Base-by-base conservation (phyloP, 2,888 invertebrate genomes). In the Euphydryas editha region DNA sequence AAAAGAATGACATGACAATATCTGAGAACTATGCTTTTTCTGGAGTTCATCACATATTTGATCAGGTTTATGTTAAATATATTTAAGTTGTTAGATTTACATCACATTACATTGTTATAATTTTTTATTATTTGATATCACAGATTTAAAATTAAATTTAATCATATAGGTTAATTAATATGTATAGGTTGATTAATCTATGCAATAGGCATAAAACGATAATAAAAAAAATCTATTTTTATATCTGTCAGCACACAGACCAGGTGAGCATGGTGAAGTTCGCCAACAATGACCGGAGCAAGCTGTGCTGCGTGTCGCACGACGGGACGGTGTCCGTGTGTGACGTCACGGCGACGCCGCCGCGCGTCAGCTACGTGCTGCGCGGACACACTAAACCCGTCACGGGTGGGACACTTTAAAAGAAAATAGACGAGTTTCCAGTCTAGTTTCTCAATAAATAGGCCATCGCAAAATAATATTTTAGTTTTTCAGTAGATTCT, bases 31-130 rank as follows among this genome's bases (percentile, higher is more conserved):
- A 97, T 93, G 96, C 97, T 0, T 97, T 97, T 83, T 95, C 96
- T 59, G 97, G 97, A 47, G 96, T 98, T 44, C 96, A 97, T 85
- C 97, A 97, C 80, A 96, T 98, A 73, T 97, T 97, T 92, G 97
- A 98, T 87, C 97, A 97, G 92, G 95, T 95, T 18, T 17, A 44
- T 17, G 8, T 58, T 21, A 2, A 4, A 44, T 15, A 24, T 51
- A 49, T 20, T 47, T 0, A 47, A 18, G n/a, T n/a, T n/a, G n/a
- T n/a, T n/a, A n/a, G n/a, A n/a, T n/a, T n/a, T n/a, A n/a, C n/a
- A n/a, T n/a, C 24, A 30, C 5, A 30, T 30, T 4, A 24, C 4
- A 24, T 30, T 30, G 5, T 30, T 30, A 30, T 30, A 30, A 30
- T 30, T 3, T 30, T 30, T 24, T 3, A 7, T 30, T 30, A 30